Evolutionary conservation across 2,888 invertebrate species (phyloP), one percentile per base, ranked within the genome.

Genomic region (Rhamnusium bicolor): DNA sequence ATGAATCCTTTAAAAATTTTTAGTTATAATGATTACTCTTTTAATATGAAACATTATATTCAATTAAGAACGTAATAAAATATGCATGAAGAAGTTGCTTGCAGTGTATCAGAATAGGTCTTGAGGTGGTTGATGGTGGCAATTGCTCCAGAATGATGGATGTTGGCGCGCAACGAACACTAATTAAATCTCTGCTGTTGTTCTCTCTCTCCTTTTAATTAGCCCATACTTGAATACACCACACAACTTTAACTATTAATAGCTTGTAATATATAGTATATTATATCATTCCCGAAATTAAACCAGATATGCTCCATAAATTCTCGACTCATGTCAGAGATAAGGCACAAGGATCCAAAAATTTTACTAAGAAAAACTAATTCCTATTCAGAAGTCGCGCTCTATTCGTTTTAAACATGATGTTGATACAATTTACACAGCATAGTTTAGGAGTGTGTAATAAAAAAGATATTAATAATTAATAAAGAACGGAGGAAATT

Each of bases 241-340:
- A 77, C 81, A 82, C 80, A 82, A 82, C 81, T 82, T 81, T 80
- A 82, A 82, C 81, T 82, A 82, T 82, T 82, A 82, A 82, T 82
- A 80, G 79, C 79, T 81, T 77, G 80, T 81, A 82, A 82, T 82
- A 82, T 82, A 82, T 82, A 80, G 80, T 80, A 80, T 77, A 80
- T 80, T 81, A 81, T 81, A 82, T 82, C 77, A 81, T 82, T 80
- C 77, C 76, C 76, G 78, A 81, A 80, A 82, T 81, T 81, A 79
- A 78, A 80, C 76, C 77, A 78, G 82, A 81, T 79, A 81, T 77
- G 81, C 78, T 71, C 72, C 76, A 79, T 77, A 79, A 79, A 80
- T 74, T 74, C 67, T 61, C 62, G 61, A 67, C 71, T 73, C 71
- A 73, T 67, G 46, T 24, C 21, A 8, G 18, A 24, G 53, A 21